Evolutionary conservation across 2,888 invertebrate genomes (phyloP), one percentile per base, ranked within the genome.

Genomic region (Troides helena): DNA sequence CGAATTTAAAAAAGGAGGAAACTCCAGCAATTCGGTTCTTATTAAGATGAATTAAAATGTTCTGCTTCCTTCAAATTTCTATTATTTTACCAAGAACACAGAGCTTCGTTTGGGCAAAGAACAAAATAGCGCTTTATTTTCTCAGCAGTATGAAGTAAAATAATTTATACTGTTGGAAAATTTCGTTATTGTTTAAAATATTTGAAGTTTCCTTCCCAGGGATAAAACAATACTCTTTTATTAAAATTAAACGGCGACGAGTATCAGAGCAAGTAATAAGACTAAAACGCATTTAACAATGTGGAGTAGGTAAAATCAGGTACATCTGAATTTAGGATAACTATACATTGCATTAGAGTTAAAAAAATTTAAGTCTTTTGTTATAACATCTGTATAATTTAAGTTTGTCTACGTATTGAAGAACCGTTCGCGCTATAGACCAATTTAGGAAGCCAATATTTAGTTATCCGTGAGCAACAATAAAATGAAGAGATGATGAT

Each of bases 1-100:
- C 77, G 77, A 78, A 78, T 81, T 85, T 74, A 80, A 76, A 79
- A 84, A 85, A 75, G 79, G 77, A 80, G 46, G 78, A 79, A 82
- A 81, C 80, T 84, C 78, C 75, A 73, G 75, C 78, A 77, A 81
- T 81, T 75, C 77, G 78, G 80, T 79, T 76, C 80, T 81, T 82
- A 77, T 74, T 73, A 72, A 74, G 74, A 75, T 78, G 71, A 73
- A 69, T 69, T 68, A 73, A 72, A 72, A 70, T 72, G 72, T 68
- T 60, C 62, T 67, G 59, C 61, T 70, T 70, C 64, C 63, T 64
- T 61, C 60, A 67, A 67, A 61, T 67, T 67, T 60, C 43, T 64
- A 65, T 70, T 70, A 72, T 66, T 62, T 68, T 65, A 67, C 60
- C 67, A 56, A 56, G 25, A 67, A 70, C 66, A 66, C 66, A 39